Evolutionary conservation across 2,113 vertebrate species (phyloP), one percentile per base, ranked within the genome.

Genomic region (Arothron firmamentum): DNA sequence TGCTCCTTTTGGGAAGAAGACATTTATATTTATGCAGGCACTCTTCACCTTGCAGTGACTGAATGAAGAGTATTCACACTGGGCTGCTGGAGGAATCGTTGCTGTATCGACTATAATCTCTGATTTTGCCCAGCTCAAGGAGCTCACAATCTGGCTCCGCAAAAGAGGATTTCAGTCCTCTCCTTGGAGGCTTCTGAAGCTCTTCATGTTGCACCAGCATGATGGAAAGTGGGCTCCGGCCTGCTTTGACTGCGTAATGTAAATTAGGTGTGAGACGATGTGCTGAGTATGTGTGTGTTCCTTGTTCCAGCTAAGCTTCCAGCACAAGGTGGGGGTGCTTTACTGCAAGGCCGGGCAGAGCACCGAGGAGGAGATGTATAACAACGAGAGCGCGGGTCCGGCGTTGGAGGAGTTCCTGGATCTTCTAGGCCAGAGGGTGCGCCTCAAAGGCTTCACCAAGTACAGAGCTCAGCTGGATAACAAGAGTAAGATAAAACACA

Each of bases 311-410:
- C 87, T 99, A 78, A 99, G 96, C 89, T 98, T 97, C 90, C 97
- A 99, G 79, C 97, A 99, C 89, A 99, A 99, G 85, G 92, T 99
- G 59, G 97, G 97, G 28, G 92, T 99, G 68, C 91, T 99, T 60
- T 99, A 99, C 88, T 99, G 97, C 87, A 95, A 93, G 88, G 93
- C 94, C 1, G 95, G 93, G 65, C 96, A 99, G 88, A 95, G 95
- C 89, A 97, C 95, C 0, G 97, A 99, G 61, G 97, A 99, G 72
- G 97, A 99, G 80, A 99, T 99, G 96, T 99, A 99, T 74, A 99
- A 98, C 83, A 99, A 98, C 1, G 96, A 98, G 86, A 93, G 91
- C 1, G 94, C 93, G 0, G 94, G 95, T 3, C 93, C 95, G 0
- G 95, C 93, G 6, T 92, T 99, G 72, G 96, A 99, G 7, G 96